Conservation (phyloP, 37 sponge, comb jelly and placozoan species). For the Corticium candelabrum region DNA sequence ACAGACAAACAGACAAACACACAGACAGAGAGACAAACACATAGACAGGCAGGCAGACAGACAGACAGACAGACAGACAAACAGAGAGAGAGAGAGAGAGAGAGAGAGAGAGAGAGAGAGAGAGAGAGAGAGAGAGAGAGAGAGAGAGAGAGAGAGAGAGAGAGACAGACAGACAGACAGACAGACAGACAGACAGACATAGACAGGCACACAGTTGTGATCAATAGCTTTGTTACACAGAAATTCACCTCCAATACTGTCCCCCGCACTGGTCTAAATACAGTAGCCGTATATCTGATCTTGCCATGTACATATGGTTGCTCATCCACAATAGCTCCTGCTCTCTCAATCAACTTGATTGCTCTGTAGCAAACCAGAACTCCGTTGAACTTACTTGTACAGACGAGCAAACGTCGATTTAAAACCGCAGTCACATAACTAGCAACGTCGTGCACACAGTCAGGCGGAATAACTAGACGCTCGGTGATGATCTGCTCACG, state of each 20-base stretch:
- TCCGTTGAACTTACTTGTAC: background rate
- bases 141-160: conserved; percentile 5
- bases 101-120: conserved; percentile 5
- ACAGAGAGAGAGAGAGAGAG: too few relatives aligned
- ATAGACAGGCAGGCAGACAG: too few relatives aligned
- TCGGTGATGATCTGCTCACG: background rate
- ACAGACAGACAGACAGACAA: too few relatives aligned
- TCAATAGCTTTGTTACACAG: too few relatives aligned
- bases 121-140: conserved; percentile 5
- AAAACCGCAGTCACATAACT: background rate
- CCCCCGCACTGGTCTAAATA: background rate
- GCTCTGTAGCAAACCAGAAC: background rate
- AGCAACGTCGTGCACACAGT: background rate
- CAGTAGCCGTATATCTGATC: background rate
- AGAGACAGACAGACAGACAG: background rate
- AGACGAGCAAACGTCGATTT: background rate
- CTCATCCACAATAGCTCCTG: background rate
- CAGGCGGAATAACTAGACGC: background rate
- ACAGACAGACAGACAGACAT: background rate
- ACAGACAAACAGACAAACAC: too few relatives aligned
- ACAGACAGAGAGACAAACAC: too few relatives aligned
- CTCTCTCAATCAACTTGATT: background rate
- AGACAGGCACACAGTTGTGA: background rate
- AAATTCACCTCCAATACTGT: too few relatives aligned
- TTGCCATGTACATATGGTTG: background rate